Percentiles rank a stretch among this genome's conserved stretches.
Evolutionary conservation across 2,888 invertebrate genomes (phyloP).

Genomic region (Sympetrum striolatum): DNA sequence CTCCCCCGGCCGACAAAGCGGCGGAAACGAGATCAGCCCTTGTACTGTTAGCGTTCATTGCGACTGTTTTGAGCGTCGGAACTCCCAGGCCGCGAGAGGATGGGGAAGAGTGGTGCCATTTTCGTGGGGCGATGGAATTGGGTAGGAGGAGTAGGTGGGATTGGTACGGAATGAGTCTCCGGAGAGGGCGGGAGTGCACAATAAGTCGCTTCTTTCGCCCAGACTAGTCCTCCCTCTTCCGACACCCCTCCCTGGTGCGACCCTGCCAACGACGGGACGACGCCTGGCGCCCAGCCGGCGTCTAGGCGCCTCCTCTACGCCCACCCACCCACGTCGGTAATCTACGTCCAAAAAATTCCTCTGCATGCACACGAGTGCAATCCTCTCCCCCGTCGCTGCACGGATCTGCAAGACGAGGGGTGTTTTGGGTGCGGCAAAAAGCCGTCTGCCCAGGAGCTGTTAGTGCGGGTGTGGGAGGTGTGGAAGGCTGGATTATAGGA

Average conservation of each 20-base stretch:
- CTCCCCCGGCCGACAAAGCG: not conserved
- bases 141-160: not conserved
- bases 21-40: slow-evolving; percentile 26
- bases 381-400: not conserved
- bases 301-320: not conserved
- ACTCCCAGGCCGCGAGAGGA: slow-evolving; percentile 16
- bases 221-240: not conserved
- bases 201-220: not conserved
- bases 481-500: no score
- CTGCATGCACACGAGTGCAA: not conserved
- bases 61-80: slow-evolving; percentile 16
- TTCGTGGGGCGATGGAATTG: slow-evolving; percentile 37
- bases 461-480: no score
- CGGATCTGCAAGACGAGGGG: not conserved
- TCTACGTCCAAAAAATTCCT: not conserved
- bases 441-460: no score
- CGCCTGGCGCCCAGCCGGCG: not conserved
- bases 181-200: slow-evolving; percentile 10
- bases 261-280: slow-evolving; percentile 22
- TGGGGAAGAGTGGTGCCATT: slow-evolving; percentile 16
- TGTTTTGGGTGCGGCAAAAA: not conserved
- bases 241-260: not conserved
- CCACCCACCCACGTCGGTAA: not conserved
- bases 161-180: not conserved
- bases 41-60: slow-evolving; percentile 38